Percentiles rank a stretch among this genome's conserved stretches.
Evolutionary conservation across 1,140 invertebrate genomes (phyloP).

Genomic region (Nymphalis io): DNA sequence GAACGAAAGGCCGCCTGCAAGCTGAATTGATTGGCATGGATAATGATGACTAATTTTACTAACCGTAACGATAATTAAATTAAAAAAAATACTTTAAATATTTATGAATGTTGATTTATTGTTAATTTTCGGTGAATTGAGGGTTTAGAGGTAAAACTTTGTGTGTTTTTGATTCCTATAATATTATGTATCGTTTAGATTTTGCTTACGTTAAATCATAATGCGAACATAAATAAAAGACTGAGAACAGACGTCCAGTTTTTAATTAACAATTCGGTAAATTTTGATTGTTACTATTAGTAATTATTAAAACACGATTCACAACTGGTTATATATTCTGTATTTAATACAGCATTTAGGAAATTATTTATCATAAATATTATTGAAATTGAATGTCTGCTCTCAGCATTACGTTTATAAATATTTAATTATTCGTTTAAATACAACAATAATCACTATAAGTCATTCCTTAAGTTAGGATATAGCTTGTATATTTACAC

Average conservation of each 20-base stretch:
- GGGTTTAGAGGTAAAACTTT: constrained; percentile 1
- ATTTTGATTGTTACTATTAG: neutral
- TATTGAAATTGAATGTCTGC: neutral
- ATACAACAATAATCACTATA: constrained; percentile 43
- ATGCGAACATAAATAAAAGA: neutral
- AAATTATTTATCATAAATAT: neutral
- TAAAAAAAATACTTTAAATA: constrained; percentile 7
- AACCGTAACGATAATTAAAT: neutral
- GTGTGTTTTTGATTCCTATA: neutral
- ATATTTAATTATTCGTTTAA: neutral
- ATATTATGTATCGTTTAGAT: constrained; percentile 11
- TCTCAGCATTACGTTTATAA: neutral
- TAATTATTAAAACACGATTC: too few species aligned
- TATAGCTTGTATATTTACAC: constrained; percentile 36
- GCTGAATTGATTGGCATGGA: constrained; percentile 91
- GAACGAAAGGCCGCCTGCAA: constrained; percentile 88
- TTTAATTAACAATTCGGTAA: neutral
- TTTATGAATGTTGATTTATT: neutral
- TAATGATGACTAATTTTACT: constrained; percentile 85
- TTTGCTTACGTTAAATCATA: neutral
- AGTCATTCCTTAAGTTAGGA: constrained; percentile 42
- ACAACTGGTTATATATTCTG: too few species aligned
- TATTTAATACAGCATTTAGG: too few species aligned
- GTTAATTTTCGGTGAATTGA: constrained; percentile 1
- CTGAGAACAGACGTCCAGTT: constrained; percentile 6